phyloP scores from a whole-genome alignment of 1,140 invertebrate genomes.

The Dreissena rostriformis region DNA sequence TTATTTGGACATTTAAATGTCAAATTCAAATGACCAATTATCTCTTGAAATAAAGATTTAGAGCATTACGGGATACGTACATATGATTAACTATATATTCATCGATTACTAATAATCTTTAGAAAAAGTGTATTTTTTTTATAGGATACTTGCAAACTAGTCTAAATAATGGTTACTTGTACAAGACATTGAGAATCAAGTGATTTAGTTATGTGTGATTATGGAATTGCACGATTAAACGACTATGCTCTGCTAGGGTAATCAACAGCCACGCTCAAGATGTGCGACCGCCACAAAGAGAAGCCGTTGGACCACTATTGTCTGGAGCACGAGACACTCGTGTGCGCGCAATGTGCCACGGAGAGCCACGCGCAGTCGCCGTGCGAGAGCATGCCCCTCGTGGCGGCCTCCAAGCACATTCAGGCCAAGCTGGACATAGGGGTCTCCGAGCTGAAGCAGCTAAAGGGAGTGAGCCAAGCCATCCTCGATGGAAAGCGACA shows the following conservation, averaged over 20 bases:
- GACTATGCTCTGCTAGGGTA: no score
- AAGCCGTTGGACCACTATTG: slow-evolving; percentile 46
- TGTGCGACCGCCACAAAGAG: slow-evolving; percentile 43
- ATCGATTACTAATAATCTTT: background rate
- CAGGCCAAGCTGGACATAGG: slow-evolving; percentile 39
- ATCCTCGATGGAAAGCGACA: slow-evolving; percentile 47
- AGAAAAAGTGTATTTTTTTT: background rate
- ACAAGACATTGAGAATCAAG: background rate
- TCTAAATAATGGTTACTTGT: background rate
- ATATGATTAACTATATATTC: background rate
- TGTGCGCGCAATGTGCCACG: slow-evolving; percentile 22
- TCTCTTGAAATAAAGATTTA: no score
- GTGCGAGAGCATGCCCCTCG: slow-evolving; percentile 43
- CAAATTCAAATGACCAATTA: no score
- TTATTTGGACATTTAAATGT: no score
- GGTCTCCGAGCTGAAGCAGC: slow-evolving; percentile 23
- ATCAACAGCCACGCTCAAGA: background rate
- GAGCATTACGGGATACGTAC: no score
- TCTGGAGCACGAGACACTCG: slow-evolving; percentile 35
- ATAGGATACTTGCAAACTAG: background rate
- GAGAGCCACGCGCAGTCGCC: slow-evolving; percentile 29
- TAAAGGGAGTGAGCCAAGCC: slow-evolving; percentile 5
- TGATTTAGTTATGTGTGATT: background rate
- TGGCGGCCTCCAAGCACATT: slow-evolving; percentile 37
- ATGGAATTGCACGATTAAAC: background rate